phyloP scores from a whole-genome alignment of 2,888 invertebrate genomes.

The Pterostichus niger region DNA sequence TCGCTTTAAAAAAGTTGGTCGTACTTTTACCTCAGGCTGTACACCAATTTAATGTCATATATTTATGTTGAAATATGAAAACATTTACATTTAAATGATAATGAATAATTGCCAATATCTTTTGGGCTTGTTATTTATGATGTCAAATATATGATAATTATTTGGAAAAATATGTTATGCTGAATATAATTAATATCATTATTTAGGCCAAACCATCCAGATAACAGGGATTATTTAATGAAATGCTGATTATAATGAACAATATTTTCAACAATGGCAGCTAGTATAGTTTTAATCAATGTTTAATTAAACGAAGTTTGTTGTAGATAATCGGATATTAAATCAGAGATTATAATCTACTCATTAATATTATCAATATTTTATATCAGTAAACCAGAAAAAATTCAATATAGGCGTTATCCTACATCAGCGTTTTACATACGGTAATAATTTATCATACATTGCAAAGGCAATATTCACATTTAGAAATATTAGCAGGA shows the following conservation, averaged over 20 bases:
- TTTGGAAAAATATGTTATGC: slow-evolving; percentile 3
- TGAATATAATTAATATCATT: slow-evolving; percentile 42
- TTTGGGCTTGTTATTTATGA: background rate
- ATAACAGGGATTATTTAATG: slow-evolving; percentile 43
- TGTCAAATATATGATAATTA: slow-evolving; percentile 32
- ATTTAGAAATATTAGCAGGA: too few relatives aligned
- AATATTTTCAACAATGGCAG: slow-evolving; percentile 39
- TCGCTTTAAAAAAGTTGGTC: too few relatives aligned
- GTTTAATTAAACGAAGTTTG: slow-evolving; percentile 51
- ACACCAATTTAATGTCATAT: too few relatives aligned
- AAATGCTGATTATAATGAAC: slow-evolving; percentile 42
- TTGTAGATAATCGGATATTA: slow-evolving; percentile 51
- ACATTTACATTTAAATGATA: slow-evolving; percentile 7
- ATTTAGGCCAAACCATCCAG: background rate
- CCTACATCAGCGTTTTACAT: too few relatives aligned
- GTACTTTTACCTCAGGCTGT: too few relatives aligned
- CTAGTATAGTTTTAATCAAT: slow-evolving; percentile 49
- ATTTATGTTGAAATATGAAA: background rate
- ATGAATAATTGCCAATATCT: background rate
- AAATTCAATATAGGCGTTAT: too few relatives aligned
- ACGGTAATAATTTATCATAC: too few relatives aligned
- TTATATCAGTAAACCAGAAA: background rate
- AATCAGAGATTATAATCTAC: slow-evolving; percentile 35
- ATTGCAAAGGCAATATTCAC: too few relatives aligned
- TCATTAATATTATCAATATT: slow-evolving; percentile 26